Conservation (phyloP, 2,113 vertebrate genomes). For the Nannospalax galili region DNA sequence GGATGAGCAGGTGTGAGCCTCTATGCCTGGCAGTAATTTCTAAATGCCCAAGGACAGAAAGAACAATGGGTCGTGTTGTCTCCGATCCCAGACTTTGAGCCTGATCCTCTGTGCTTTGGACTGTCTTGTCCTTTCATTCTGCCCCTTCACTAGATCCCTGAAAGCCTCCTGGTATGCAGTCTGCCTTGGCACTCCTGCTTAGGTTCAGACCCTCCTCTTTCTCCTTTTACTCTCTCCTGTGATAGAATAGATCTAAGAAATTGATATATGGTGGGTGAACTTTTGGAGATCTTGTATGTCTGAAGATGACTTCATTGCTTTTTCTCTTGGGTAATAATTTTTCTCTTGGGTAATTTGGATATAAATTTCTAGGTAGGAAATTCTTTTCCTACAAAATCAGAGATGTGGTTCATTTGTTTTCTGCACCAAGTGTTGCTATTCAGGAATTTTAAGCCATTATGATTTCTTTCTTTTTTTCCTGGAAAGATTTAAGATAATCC, state of each 20-base stretch:
- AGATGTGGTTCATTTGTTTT: neutral
- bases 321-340: neutral
- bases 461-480: slow-evolving; percentile 15
- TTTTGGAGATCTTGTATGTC: slow-evolving; percentile 23
- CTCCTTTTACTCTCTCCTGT: neutral
- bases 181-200: neutral
- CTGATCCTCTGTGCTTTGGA: neutral
- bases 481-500: neutral
- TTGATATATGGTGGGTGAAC: neutral
- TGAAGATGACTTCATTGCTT: neutral
- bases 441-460: slow-evolving; percentile 28
- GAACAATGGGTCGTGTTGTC: neutral
- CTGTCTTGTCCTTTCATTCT: neutral
- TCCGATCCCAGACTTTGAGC: neutral
- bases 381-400: neutral
- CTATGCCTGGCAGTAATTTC: neutral
- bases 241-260: neutral
- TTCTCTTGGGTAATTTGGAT: slow-evolving; percentile 28
- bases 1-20: neutral
- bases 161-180: too few species aligned
- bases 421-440: neutral
- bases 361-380: neutral
- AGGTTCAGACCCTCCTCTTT: neutral
- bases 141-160: neutral
- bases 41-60: neutral